Percentiles rank a stretch among this genome's conserved stretches.
phyloP scores from a whole-genome alignment of 2,888 invertebrate species.

The Lochmaea crataegi region DNA sequence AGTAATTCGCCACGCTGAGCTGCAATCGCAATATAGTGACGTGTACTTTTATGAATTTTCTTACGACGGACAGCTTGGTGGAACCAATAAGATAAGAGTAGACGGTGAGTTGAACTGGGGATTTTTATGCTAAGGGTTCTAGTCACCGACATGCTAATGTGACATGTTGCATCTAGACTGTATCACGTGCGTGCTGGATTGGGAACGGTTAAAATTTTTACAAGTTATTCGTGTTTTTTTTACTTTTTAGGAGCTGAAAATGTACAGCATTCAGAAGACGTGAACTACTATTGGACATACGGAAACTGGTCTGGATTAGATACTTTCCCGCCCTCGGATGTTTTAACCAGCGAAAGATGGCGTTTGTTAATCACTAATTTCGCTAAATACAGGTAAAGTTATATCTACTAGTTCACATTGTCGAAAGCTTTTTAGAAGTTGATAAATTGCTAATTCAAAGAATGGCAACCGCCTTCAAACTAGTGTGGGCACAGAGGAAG shows the following conservation, averaged over 20 bases:
- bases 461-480: no score
- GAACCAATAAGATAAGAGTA: slow-evolving; percentile 2
- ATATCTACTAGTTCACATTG: no score
- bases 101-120: slow-evolving; percentile 13
- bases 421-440: no score
- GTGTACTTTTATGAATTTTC: slow-evolving; percentile 49
- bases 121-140: no score
- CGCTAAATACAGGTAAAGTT: slow-evolving; percentile 67
- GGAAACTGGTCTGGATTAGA: slow-evolving; percentile 41
- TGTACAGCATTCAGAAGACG: slow-evolving; percentile 48
- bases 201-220: no score
- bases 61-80: slow-evolving; percentile 41
- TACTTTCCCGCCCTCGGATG: slow-evolving; percentile 27
- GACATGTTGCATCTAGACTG: no score
- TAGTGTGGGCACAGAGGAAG: no score
- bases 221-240: no score
- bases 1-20: slow-evolving; percentile 43
- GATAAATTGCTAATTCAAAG: no score
- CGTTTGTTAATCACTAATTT: slow-evolving; percentile 69
- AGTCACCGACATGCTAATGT: no score
- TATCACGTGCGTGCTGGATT: no score
- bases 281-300: slow-evolving; percentile 44
- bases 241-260: slow-evolving; percentile 40
- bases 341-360: slow-evolving; percentile 34
- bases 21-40: slow-evolving; percentile 43